Conservation (phyloP, 2,888 invertebrate genomes). For the Andrena chrysosceles region DNA sequence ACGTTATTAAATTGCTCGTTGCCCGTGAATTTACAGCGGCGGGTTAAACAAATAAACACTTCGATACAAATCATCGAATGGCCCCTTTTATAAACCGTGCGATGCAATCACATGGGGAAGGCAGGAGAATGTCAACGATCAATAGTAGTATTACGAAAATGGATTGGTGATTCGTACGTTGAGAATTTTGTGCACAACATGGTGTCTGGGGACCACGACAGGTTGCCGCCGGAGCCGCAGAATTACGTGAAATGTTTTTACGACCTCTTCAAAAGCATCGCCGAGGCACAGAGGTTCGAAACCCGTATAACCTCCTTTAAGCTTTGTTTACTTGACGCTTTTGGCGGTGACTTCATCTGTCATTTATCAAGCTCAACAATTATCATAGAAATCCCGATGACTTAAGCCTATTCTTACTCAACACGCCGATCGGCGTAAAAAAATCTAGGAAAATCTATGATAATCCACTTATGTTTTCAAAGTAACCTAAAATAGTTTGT, state of each 20-base stretch:
- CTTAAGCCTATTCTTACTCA: background rate
- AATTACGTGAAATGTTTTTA: slow-evolving; percentile 85
- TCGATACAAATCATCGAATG: slow-evolving; percentile 45
- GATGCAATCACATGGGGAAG: slow-evolving; percentile 72
- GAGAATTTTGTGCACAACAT: slow-evolving; percentile 76
- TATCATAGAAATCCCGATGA: slow-evolving; percentile 13
- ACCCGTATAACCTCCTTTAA: slow-evolving; percentile 78
- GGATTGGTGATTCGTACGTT: slow-evolving; percentile 79
- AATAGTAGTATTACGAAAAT: slow-evolving; percentile 84
- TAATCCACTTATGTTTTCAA: slow-evolving; percentile 16
- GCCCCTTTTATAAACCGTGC: slow-evolving; percentile 46
- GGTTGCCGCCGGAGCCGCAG: slow-evolving; percentile 84
- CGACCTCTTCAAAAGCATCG: slow-evolving; percentile 84
- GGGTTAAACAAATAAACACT: slow-evolving; percentile 20
- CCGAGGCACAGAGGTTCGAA: slow-evolving; percentile 84
- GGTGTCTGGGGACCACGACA: slow-evolving; percentile 81
- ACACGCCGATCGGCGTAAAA: background rate
- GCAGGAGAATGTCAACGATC: slow-evolving; percentile 79
- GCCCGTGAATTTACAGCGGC: slow-evolving; percentile 34
- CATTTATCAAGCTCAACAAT: slow-evolving; percentile 46
- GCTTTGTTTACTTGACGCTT: slow-evolving; percentile 79
- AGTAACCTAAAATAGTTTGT: slow-evolving; percentile 73
- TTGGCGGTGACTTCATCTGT: slow-evolving; percentile 63
- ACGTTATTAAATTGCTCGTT: slow-evolving; percentile 11
- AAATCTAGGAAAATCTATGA: background rate